Evolutionary conservation across 2,888 invertebrate species (phyloP).

Genomic region (Carterocephalus palaemon): DNA sequence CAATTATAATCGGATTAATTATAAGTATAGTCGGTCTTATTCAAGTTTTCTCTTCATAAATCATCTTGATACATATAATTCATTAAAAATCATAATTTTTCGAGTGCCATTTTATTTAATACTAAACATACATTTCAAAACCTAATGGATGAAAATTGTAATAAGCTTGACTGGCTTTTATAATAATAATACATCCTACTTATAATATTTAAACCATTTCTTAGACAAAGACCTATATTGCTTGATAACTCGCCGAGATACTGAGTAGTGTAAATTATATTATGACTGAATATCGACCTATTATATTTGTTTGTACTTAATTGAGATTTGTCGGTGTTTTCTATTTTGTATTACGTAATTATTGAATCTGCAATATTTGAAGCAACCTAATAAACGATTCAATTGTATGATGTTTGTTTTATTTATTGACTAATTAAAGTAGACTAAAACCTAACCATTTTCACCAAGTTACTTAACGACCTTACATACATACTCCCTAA

Average conservation of each 20-base stretch:
- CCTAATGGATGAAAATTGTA: too few relatives aligned
- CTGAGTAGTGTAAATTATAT: conserved; percentile 36
- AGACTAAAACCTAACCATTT: too few relatives aligned
- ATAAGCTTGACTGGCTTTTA: too few relatives aligned
- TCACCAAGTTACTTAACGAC: too few relatives aligned
- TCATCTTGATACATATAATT: too few relatives aligned
- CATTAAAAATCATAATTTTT: too few relatives aligned
- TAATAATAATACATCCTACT: too few relatives aligned
- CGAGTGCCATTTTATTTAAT: too few relatives aligned
- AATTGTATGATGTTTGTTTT: conserved; percentile 33
- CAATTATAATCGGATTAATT: background rate
- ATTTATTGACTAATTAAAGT: too few relatives aligned
- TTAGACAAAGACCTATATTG: conserved; percentile 4
- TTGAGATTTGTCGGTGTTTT: conserved; percentile 51
- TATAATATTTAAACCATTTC: background rate
- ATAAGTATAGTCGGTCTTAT: background rate
- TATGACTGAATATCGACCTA: conserved; percentile 60
- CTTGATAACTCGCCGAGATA: conserved; percentile 24
- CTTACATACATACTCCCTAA: too few relatives aligned
- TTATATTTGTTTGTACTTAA: conserved; percentile 70
- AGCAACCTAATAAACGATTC: conserved; percentile 35
- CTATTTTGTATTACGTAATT: conserved; percentile 42
- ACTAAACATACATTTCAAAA: too few relatives aligned
- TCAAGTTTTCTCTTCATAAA: too few relatives aligned
- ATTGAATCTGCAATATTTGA: conserved; percentile 37